Evolutionary conservation across 2,113 vertebrate species (phyloP).

Genomic region (Diglossa brunneiventris): DNA sequence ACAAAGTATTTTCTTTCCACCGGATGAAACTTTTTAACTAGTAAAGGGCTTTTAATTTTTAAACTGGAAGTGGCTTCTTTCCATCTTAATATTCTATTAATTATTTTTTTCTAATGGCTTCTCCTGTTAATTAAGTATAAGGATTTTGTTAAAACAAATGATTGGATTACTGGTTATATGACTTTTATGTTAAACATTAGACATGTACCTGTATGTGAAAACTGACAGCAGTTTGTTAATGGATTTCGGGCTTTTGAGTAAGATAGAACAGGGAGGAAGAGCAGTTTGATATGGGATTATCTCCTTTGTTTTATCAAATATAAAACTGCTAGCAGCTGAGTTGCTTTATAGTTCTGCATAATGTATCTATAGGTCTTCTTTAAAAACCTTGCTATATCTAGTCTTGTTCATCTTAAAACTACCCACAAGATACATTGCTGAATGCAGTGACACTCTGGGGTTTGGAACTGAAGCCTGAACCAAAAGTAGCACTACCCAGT

Average conservation of each 20-base stretch:
- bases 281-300: not conserved
- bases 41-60: not conserved
- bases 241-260: not conserved
- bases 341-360: not conserved
- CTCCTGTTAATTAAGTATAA: not conserved
- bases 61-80: not conserved
- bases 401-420: not conserved
- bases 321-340: not conserved
- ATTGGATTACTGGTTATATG: not conserved
- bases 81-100: not conserved
- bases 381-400: not conserved
- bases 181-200: not conserved
- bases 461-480: not conserved
- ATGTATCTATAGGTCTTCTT: accelerated
- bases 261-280: not conserved
- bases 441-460: accelerated
- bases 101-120: not conserved
- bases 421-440: not conserved
- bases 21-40: not conserved
- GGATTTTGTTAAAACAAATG: not conserved
- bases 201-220: not conserved
- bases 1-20: not conserved
- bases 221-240: not conserved
- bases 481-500: not conserved
- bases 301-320: not conserved